Base-by-base conservation (phyloP, 2,888 invertebrate genomes). In the Trachelus stipa region DNA sequence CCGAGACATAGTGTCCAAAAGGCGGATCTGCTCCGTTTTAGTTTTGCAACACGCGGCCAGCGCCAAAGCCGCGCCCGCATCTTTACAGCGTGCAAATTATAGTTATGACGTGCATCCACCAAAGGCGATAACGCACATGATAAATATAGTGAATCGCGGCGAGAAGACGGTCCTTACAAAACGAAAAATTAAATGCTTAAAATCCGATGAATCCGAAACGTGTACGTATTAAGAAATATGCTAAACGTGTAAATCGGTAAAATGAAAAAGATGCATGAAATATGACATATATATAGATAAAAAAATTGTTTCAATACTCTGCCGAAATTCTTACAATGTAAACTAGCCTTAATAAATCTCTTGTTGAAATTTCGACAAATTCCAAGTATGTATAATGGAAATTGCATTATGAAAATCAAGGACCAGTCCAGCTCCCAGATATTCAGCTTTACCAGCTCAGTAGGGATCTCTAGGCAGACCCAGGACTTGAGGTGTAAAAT, bases 1-100 rank as follows among this genome's bases (percentile, higher is more conserved):
- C 84, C 84, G 84, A 85, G 86, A 86, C 86, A 84, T 81, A 85
- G 86, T 84, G 83, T 82, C 80, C 81, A 81, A 80, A 75, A 80
- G 81, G 83, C 82, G 84, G 84, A 81, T 86, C 82, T 81, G 80
- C 77, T 73, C 77, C 71, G 71, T 71, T 71, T 34, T 71, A 71
- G 71, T 71, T 71, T 56, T 31, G 71, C 33, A 71, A 33, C 33
- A 33, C 12, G 71, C 9, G 31, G 12, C 30, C 31, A 33, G 31
- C 71, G 71, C 56, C 23, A 56, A 56, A 56, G 56, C 1, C 71
- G 31, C 71, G 31, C 31, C 12, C 12, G 31, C 78, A 80, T 79
- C 80, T 84, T 83, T 83, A 81, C 83, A 81, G 81, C 80, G 81
- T 77, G 83, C 78, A 79, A 83, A 84, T 79, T 79, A 76, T 80